Base-by-base conservation (phyloP, 2,113 vertebrate species). In the Anarhynchus alexandrinus region DNA sequence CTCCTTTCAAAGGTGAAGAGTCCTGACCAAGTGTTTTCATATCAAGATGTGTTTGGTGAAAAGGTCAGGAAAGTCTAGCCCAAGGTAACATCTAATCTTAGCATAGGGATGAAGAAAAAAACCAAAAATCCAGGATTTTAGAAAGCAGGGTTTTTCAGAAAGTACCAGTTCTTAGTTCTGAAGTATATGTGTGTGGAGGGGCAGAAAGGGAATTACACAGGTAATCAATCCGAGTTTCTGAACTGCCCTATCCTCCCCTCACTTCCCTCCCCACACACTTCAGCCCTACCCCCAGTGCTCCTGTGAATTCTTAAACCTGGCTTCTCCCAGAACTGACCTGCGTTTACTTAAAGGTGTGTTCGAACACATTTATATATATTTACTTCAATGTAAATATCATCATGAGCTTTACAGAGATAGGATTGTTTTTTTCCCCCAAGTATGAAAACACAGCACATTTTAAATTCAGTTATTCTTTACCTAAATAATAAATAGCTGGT, bases 131-230 rank as follows among this genome's bases (percentile, higher is more conserved):
- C 34, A 73, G 29, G n/a, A 58, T 38, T 92, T 82, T 32, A 93
- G 55, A 26, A 15, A 43, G 26, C 3, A 4, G 4, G 5, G 0
- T 0, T 10, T 72, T 69, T 18, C 27, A 8, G 20, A 47, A 80
- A 42, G 11, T 70, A 38, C 22, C 52, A 62, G 7, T 45, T 70
- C 45, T 77, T 66, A 82, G 20, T 85, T 52, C 52, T 67, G 64
- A 62, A 82, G 26, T 27, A 58, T 13, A 27, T 0, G 0, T 13
- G 11, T 61, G 27, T 40, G 29, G n/a, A 65, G 27, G 23, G 5
- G 13, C 27, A 76, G n/a, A 71, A 82, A 72, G 17, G 17, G 38
- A 88, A 82, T 49, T 47, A 86, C 43, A 57, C 2, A 29, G 11
- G 15, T 65, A 58, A 74, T 27, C 29, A 78, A 25, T 20, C 4